A percentile compares a stretch with the other conserved stretches of the same genome.
These are phyloP conservation scores for Epizoanthus illoricatus DNA, from an alignment of 92 coral and sea anemone species.

Conservation along the genomic window DNA sequence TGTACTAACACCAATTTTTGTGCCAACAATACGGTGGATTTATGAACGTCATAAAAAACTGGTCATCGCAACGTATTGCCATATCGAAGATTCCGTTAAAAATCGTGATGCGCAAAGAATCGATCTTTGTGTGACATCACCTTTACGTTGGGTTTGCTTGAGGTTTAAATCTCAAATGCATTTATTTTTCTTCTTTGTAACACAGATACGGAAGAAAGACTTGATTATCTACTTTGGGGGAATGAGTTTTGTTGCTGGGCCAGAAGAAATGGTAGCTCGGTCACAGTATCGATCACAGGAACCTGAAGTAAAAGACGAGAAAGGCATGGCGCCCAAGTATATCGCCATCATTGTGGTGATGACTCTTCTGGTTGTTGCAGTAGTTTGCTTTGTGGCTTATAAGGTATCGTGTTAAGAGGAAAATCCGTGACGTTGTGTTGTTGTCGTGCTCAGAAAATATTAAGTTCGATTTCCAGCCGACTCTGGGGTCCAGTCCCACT, in stretches of 20 bases:
- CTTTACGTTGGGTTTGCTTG: background rate
- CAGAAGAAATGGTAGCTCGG: slow-evolving; percentile 18
- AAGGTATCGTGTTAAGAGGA: slow-evolving; percentile 7
- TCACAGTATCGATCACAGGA: slow-evolving; percentile 9
- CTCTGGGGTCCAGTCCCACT: background rate
- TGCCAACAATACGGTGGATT: too few relatives aligned
- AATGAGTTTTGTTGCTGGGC: slow-evolving; percentile 38
- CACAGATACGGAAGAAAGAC: slow-evolving; percentile 33
- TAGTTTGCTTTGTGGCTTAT: slow-evolving; percentile 16
- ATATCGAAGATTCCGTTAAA: too few relatives aligned
- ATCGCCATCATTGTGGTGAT: slow-evolving; percentile 33
- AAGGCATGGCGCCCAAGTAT: slow-evolving; percentile 27
- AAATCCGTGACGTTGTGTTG: background rate
- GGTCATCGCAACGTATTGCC: too few relatives aligned
- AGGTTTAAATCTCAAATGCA: background rate
- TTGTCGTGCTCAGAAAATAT: background rate
- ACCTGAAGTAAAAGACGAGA: background rate
- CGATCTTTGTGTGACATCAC: too few relatives aligned
- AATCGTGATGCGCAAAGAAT: too few relatives aligned
- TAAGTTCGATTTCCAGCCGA: background rate
- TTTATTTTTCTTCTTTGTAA: background rate
- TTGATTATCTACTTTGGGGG: slow-evolving; percentile 28
- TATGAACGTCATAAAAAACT: too few relatives aligned
- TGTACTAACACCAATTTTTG: too few relatives aligned
- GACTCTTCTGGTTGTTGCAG: slow-evolving; percentile 22